phyloP scores from a whole-genome alignment of 2,888 invertebrate genomes.

The Drepanosiphum platanoidis region DNA sequence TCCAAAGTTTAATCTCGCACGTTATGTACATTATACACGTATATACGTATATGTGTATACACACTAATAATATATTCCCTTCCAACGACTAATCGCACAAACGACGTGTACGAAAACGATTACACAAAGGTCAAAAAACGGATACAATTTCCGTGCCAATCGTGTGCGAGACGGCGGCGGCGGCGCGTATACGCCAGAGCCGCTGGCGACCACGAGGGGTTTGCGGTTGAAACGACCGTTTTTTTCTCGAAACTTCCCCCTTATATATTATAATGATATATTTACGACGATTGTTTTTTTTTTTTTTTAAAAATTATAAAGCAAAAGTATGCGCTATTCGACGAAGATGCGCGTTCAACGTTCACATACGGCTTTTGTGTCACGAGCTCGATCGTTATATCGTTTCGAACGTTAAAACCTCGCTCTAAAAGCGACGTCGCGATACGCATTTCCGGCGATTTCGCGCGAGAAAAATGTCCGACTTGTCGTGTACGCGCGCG shows the following conservation, averaged over 20 bases:
- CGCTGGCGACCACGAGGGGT: no score
- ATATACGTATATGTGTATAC: neutral
- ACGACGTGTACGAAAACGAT: constrained; percentile 2
- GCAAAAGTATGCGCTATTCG: no score
- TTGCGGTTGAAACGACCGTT: neutral
- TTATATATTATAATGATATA: neutral
- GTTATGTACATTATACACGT: neutral
- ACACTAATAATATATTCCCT: constrained; percentile 34
- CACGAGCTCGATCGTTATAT: no score
- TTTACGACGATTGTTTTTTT: neutral
- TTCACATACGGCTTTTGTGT: no score
- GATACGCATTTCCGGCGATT: no score
- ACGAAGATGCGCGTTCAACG: no score
- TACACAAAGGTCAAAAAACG: neutral
- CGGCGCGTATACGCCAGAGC: neutral
- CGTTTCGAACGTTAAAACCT: no score
- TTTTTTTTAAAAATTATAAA: no score
- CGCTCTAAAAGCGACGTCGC: no score
- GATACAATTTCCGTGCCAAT: neutral
- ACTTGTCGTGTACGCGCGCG: no score
- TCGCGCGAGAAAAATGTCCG: no score
- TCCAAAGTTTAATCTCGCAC: constrained; percentile 39
- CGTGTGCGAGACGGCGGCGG: neutral
- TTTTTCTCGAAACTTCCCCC: neutral
- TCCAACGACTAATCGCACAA: neutral